Conservation (phyloP, 2,888 invertebrate genomes). For the Brachylomia viminalis region DNA sequence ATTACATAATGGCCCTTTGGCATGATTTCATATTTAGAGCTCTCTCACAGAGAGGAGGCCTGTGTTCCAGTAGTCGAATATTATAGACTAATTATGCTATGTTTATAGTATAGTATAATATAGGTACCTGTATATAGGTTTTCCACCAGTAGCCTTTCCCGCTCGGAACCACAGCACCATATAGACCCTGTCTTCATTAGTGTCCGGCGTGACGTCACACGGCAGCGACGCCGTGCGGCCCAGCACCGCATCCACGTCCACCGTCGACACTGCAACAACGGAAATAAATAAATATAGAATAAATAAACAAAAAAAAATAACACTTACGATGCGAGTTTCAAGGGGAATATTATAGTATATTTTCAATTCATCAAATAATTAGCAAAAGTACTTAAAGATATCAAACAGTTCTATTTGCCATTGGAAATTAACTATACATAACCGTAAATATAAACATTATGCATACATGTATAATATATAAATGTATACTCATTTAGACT, state of each 20-base stretch:
- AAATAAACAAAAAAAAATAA: background rate
- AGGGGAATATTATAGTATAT: too few species aligned
- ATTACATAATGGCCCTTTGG: background rate
- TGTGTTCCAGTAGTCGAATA: background rate
- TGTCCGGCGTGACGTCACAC: constrained; percentile 96
- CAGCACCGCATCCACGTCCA: constrained; percentile 95
- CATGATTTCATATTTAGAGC: background rate
- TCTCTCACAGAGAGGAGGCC: too few species aligned
- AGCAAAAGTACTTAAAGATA: background rate
- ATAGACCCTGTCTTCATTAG: constrained; percentile 96
- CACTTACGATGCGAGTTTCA: background rate
- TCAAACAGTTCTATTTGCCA: background rate
- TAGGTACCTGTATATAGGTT: constrained; percentile 96
- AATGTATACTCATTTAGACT: too few species aligned
- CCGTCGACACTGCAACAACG: constrained; percentile 85
- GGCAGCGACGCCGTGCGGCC: constrained; percentile 96
- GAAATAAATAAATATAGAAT: background rate
- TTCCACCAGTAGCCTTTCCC: constrained; percentile 93
- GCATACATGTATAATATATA: background rate
- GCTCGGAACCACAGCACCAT: constrained; percentile 97
- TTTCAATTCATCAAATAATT: background rate
- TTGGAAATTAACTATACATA: background rate
- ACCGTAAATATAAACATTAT: too few species aligned
- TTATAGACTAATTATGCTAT: background rate
- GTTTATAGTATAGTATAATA: background rate